Conservation (phyloP, 2,113 vertebrate genomes). For the Andinoacara biseriatus region DNA sequence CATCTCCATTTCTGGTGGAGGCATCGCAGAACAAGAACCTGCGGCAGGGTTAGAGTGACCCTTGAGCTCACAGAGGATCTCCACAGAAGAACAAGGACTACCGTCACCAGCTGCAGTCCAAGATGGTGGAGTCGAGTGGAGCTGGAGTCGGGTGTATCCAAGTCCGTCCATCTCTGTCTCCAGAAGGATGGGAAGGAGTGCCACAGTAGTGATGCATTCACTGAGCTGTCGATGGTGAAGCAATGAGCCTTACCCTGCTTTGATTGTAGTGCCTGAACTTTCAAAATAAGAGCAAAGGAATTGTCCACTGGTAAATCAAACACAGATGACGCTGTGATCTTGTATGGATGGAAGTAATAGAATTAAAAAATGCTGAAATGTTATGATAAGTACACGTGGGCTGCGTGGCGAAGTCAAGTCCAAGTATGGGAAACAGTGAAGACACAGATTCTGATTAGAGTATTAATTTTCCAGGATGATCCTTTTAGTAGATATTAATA, state of each 20-base stretch:
- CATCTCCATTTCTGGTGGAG: accelerated
- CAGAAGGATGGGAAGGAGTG: background rate
- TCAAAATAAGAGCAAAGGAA: background rate
- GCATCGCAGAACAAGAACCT: background rate
- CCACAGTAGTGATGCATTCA: background rate
- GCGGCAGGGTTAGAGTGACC: background rate
- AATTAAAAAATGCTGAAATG: too few species aligned
- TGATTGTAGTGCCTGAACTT: background rate
- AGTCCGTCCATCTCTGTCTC: background rate
- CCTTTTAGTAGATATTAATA: too few species aligned
- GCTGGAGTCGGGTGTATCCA: background rate
- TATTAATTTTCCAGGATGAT: background rate
- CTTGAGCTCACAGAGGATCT: background rate
- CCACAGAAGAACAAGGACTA: too few species aligned
- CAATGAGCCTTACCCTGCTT: background rate
- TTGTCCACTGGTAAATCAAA: background rate
- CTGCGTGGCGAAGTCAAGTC: background rate
- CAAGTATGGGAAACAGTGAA: background rate
- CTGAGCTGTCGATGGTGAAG: background rate
- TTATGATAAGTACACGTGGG: background rate
- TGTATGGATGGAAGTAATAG: accelerated
- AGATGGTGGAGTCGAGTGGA: background rate
- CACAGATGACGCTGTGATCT: background rate
- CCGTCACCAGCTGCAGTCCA: background rate
- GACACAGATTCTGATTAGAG: background rate